Conservation (phyloP, 2,888 invertebrate genomes). For the Drosophila bunnanda region DNA sequence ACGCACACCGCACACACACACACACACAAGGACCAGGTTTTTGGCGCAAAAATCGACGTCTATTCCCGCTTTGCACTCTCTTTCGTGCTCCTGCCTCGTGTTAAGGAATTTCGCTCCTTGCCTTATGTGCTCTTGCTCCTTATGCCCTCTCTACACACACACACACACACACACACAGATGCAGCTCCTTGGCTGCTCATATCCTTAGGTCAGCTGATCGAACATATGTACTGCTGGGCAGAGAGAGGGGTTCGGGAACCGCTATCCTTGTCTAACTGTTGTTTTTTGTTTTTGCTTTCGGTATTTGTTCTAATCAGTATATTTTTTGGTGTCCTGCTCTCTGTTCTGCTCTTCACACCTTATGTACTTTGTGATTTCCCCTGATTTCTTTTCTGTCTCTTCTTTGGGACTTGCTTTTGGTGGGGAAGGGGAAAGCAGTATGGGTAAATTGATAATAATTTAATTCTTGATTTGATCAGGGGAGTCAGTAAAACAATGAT, state of each 20-base stretch:
- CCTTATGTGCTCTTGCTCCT: constrained; percentile 54
- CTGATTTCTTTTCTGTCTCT: constrained; percentile 27
- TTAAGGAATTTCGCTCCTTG: constrained; percentile 76
- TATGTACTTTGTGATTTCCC: constrained; percentile 63
- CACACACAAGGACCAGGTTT: constrained; percentile 47
- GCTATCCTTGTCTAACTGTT: constrained; percentile 73
- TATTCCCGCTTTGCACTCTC: constrained; percentile 64
- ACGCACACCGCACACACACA: constrained; percentile 44
- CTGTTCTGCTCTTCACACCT: constrained; percentile 15
- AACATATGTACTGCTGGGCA: constrained; percentile 59
- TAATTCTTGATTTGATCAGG: no score
- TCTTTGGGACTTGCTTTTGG: constrained; percentile 23
- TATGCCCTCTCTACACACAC: constrained; percentile 59
- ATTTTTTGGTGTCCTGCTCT: constrained; percentile 45
- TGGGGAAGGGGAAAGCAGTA: no score
- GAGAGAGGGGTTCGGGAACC: constrained; percentile 15
- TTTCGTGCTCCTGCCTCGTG: constrained; percentile 68
- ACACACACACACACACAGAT: constrained; percentile 70
- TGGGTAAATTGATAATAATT: background rate
- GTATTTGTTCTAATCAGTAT: constrained; percentile 69
- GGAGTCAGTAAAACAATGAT: background rate
- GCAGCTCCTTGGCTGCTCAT: constrained; percentile 64
- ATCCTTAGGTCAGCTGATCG: constrained; percentile 76
- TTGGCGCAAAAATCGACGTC: constrained; percentile 73
- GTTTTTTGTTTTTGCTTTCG: constrained; percentile 43